These are phyloP conservation scores for Myotis vivesi DNA, from an alignment of 2,797 vertebrate species.

Conservation along the genomic window DNA sequence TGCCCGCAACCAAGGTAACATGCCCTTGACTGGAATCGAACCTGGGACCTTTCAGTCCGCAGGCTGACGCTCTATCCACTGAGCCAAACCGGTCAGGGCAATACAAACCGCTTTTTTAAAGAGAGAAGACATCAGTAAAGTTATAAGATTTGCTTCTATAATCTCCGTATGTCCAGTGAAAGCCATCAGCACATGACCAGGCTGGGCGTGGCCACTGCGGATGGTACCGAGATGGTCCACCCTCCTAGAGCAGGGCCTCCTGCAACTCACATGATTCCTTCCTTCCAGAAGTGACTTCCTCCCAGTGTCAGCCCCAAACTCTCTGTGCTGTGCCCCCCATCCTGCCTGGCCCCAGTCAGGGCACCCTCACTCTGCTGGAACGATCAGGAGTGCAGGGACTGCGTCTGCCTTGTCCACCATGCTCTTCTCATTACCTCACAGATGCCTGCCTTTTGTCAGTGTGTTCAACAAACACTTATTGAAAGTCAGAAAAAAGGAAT, in stretches of 20 bases:
- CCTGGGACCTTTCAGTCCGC: too few relatives aligned
- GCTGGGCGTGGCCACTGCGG: neutral
- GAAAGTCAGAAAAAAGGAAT: neutral
- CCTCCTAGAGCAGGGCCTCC: neutral
- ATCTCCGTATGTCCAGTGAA: neutral
- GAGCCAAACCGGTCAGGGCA: too few relatives aligned
- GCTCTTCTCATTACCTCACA: neutral
- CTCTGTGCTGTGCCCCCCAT: neutral
- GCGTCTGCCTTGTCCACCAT: neutral
- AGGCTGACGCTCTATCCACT: too few relatives aligned
- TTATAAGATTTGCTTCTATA: neutral
- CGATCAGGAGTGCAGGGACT: neutral
- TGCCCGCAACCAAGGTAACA: too few relatives aligned
- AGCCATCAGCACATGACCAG: neutral
- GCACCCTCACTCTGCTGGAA: neutral
- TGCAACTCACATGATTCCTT: neutral
- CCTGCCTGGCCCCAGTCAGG: neutral
- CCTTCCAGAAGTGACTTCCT: neutral
- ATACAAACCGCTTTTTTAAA: too few relatives aligned
- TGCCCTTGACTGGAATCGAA: too few relatives aligned
- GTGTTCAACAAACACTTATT: neutral
- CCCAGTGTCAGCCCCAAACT: neutral
- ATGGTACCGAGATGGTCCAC: neutral
- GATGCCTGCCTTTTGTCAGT: neutral
- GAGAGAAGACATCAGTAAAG: neutral